A percentile compares a stretch with the other conserved stretches of the same genome.
These are phyloP conservation scores for Therioaphis trifolii DNA, from an alignment of 2,888 invertebrate species.

Conservation along the genomic window DNA sequence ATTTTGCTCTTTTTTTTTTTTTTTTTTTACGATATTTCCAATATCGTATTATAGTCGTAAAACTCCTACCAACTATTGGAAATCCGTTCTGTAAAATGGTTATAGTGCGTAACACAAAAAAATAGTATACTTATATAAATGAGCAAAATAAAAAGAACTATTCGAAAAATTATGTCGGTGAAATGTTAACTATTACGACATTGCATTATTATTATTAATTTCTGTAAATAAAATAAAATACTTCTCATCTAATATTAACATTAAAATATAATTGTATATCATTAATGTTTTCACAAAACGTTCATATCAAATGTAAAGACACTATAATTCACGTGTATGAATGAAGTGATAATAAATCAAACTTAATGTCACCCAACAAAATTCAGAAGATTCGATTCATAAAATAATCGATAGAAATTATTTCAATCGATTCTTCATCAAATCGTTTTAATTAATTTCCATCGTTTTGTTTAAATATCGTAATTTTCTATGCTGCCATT, in stretches of 20 bases:
- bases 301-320: no score
- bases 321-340: no score
- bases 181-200: no score
- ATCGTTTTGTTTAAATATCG: neutral
- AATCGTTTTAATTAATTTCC: neutral
- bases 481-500: neutral
- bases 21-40: neutral
- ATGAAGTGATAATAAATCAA: no score
- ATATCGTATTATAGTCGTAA: neutral
- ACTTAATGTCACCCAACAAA: no score
- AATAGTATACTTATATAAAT: neutral
- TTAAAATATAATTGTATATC: no score
- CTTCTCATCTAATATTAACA: neutral
- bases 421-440: neutral
- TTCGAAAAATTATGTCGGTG: neutral
- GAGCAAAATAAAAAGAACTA: neutral
- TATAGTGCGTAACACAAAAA: neutral
- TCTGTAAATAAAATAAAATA: neutral
- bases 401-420: neutral
- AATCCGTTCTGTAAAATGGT: neutral
- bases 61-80: neutral
- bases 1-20: slow-evolving; percentile 10
- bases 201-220: no score
- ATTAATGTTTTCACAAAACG: no score
- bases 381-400: neutral